Evolutionary conservation across 2,113 vertebrate species (phyloP), one percentile per base, ranked within the genome.

Genomic region (Lepidothrix coronata): DNA sequence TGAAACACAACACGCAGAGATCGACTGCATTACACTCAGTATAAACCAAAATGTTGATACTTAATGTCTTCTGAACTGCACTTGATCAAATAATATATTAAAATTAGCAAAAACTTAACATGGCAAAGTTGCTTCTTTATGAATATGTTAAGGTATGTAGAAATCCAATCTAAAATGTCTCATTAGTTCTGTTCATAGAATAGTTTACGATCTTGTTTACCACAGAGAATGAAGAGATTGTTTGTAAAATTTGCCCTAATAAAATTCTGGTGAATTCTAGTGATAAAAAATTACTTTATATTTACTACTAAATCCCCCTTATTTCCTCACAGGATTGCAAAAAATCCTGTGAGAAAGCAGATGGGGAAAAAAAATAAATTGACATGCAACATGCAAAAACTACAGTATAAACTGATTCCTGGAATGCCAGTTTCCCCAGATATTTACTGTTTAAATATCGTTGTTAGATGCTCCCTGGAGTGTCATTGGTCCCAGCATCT

Each of bases 151-250:
- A 39, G 13, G 30, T 5, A 87, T 0, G 0, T 74, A 49, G 66
- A 92, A 96, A 95, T 85, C 33, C 54, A 44, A 51, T 75, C 39
- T 74, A 74, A 93, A 94, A 78, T 41, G 17, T 87, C 58, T 94
- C 25, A 88, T 93, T 80, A 88, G 54, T 21, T 93, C 28, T 66
- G 17, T 54, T 65, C 0, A 0, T 62, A 92, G n/a, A 89, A 94
- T 46, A 83, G 25, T 87, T 95, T 68, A 63, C 74, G 30, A 89
- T 30, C 19, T 67, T 80, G 33, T 83, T 95, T 90, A 80, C 22
- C 22, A 46, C 15, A 62, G 23, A 48, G 59, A 93, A 93, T 52
- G 22, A 85, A 89, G 55, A 54, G 9, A 5, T 91, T 92, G 33
- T 43, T 80, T 91, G 30, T n/a, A 92, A 92, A 92, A 39, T 73